Base-by-base conservation (phyloP, 2,888 invertebrate species). In the Cerastoderma edule region DNA sequence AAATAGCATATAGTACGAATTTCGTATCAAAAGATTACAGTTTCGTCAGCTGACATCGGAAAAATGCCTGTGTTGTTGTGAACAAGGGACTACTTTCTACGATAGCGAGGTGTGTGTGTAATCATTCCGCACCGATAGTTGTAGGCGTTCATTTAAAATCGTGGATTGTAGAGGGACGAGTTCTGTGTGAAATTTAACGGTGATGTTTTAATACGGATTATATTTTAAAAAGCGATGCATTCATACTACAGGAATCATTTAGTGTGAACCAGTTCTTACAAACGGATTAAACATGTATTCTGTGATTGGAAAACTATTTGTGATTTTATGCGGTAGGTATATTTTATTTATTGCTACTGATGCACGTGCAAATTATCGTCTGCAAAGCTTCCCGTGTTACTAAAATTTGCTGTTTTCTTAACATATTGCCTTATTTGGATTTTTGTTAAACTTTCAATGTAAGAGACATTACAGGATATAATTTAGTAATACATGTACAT, bases 261-360 rank as follows among this genome's bases (percentile, higher is more conserved):
- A 30, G 46, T 44, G 46, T 48, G 32, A 65, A 28, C n/a, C 65
- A 63, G 46, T 68, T 33, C 22, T 32, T 19, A 16, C 50, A 60
- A 64, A 22, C n/a, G 60, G 60, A 60, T 60, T 60, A 68, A 68
- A 57, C 27, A 68, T 68, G 67, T 35, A 54, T 54, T 68, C 44
- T 68, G 56, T 56, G 54, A 39, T 56, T 30, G 30, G 44, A 44
- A 30, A 24, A 35, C 19, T 72, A 69, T 54, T 72, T 44, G 50
- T 77, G 69, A 66, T 77, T 72, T 66, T 77, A 53, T 72, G 65
- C 60, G 72, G 77, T 77, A 72, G 65, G 77, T 77, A 70, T 63
- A 28, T 53, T 56, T 64, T 54, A 6, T 50, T n/a, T 53, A 10
- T 57, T 4, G 32, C 60, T 24, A 53, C 2, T 27, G 10, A 27